Conservation (phyloP, 2,888 invertebrate species). For the Osmoderma eremita region DNA sequence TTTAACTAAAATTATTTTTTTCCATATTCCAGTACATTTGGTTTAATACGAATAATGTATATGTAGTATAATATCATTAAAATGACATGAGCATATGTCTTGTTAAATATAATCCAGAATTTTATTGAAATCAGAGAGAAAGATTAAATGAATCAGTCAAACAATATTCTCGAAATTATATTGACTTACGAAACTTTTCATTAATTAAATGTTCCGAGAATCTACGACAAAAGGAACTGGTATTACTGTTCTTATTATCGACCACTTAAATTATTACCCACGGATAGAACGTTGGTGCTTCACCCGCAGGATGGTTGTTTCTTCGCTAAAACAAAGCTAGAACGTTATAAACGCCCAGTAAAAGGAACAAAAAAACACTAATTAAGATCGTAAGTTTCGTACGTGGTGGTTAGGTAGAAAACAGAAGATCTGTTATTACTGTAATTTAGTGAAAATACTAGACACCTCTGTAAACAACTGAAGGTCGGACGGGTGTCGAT, state of each 20-base stretch:
- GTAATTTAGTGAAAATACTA: conserved; percentile 40
- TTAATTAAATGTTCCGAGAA: no score
- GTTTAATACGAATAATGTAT: no score
- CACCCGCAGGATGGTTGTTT: not conserved
- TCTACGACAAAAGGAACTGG: no score
- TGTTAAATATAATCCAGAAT: no score
- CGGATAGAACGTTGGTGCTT: not conserved
- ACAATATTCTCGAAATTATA: no score
- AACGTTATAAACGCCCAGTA: not conserved
- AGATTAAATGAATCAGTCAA: no score
- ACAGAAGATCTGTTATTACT: conserved; percentile 36
- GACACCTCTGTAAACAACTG: conserved; percentile 42
- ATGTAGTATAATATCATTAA: no score
- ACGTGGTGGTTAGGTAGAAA: conserved; percentile 13
- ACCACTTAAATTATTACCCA: conserved; percentile 16
- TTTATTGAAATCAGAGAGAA: no score
- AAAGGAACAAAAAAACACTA: conserved; percentile 8
- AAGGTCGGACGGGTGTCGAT: conserved; percentile 53
- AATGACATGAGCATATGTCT: no score
- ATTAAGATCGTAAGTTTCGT: conserved; percentile 27
- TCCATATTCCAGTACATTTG: no score
- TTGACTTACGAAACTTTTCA: no score
- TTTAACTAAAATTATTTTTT: no score
- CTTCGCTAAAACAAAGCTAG: not conserved
- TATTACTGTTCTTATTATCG: not conserved